Evolutionary conservation across 2,797 vertebrate species (phyloP).

Genomic region (Thalassophryne amazonica): DNA sequence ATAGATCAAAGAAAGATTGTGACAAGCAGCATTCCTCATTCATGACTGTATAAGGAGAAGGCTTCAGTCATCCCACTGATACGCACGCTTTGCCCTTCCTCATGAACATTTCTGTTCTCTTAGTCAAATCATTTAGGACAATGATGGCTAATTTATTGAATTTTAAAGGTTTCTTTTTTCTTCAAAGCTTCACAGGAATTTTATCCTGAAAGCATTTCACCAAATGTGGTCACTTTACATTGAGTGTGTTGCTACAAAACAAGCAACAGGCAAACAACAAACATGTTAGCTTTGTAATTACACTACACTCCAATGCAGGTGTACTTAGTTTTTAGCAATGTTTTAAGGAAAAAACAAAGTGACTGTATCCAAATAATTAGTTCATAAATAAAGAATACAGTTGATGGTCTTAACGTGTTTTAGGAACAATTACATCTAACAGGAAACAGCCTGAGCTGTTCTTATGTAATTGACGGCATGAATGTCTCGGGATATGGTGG

Average conservation of each 20-base stretch:
- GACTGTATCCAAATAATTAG: background rate
- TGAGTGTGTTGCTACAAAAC: too few relatives aligned
- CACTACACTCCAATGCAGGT: too few relatives aligned
- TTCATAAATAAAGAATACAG: background rate
- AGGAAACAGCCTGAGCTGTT: background rate
- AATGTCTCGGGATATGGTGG: background rate
- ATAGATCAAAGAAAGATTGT: constrained; percentile 44
- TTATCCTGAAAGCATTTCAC: background rate
- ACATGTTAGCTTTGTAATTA: too few relatives aligned
- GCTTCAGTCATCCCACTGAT: constrained; percentile 43
- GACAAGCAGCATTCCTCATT: constrained; percentile 58
- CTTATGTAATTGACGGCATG: background rate
- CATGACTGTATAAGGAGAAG: constrained; percentile 77
- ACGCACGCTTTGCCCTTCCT: constrained; percentile 16
- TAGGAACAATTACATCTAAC: constrained; percentile 1
- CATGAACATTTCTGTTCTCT: constrained; percentile 22
- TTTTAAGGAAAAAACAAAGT: too few relatives aligned
- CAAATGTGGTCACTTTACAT: too few relatives aligned
- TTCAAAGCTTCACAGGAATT: constrained; percentile 14
- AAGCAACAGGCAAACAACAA: too few relatives aligned
- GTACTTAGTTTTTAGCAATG: too few relatives aligned
- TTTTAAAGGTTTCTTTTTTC: too few relatives aligned
- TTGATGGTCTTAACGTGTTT: background rate
- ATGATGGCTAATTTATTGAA: too few relatives aligned
- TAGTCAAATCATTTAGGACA: constrained; percentile 19